These are phyloP conservation scores for Hyppa rectilinea DNA, from an alignment of 2,888 invertebrate genomes.

Conservation along the genomic window DNA sequence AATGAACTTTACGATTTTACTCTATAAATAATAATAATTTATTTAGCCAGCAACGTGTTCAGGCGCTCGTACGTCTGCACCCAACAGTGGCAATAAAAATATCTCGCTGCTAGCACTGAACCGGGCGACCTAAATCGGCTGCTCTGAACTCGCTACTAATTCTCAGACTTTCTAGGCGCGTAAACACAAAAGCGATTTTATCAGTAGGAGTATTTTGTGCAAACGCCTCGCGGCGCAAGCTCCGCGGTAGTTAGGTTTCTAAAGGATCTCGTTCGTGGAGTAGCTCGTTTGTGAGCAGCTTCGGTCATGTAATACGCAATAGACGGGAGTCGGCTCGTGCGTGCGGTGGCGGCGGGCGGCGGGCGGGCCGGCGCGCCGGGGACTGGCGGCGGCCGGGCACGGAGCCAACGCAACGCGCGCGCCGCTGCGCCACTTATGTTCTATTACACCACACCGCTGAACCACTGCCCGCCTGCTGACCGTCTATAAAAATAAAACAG, in stretches of 20 bases:
- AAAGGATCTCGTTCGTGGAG: slow-evolving; percentile 38
- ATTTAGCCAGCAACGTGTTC: slow-evolving; percentile 84
- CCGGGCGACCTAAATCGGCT: slow-evolving; percentile 90
- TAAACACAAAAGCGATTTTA: slow-evolving; percentile 67
- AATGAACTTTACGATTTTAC: slow-evolving; percentile 87
- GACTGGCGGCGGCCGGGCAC: slow-evolving; percentile 86
- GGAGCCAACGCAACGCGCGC: slow-evolving; percentile 79
- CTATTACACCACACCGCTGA: slow-evolving; percentile 83
- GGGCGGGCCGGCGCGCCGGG: slow-evolving; percentile 83
- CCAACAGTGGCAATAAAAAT: slow-evolving; percentile 89
- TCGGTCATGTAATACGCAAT: slow-evolving; percentile 53
- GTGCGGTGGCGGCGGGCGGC: slow-evolving; percentile 66
- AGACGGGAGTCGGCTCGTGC: slow-evolving; percentile 43
- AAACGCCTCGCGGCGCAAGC: slow-evolving; percentile 35
- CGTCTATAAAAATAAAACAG: slow-evolving; percentile 84
- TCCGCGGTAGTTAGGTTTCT: slow-evolving; percentile 17
- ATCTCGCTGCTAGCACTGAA: slow-evolving; percentile 88
- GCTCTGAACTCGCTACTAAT: slow-evolving; percentile 77
- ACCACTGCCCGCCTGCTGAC: slow-evolving; percentile 72
- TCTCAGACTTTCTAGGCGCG: slow-evolving; percentile 75
- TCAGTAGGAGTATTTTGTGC: slow-evolving; percentile 66
- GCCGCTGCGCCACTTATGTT: slow-evolving; percentile 83
- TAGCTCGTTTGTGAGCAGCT: slow-evolving; percentile 49
- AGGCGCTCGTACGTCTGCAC: slow-evolving; percentile 85
- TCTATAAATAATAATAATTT: slow-evolving; percentile 88